Conservation (phyloP, 2,888 invertebrate species). For the Aspidiotus rigidus region DNA sequence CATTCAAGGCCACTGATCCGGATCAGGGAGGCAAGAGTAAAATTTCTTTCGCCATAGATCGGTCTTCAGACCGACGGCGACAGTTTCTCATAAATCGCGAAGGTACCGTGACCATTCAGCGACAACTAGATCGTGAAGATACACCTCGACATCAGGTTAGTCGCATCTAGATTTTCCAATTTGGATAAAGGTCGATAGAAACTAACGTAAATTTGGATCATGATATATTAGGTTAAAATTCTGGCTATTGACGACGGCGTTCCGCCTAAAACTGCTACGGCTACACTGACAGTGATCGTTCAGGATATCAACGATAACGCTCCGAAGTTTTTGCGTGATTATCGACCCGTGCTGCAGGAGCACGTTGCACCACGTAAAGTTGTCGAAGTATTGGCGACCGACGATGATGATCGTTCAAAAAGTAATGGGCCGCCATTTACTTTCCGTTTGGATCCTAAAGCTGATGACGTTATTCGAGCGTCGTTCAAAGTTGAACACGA, state of each 20-base stretch:
- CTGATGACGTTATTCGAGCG: conserved; percentile 83
- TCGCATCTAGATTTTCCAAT: not conserved
- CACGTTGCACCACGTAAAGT: conserved; percentile 85
- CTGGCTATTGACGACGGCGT: conserved; percentile 90
- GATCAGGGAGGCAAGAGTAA: conserved; percentile 91
- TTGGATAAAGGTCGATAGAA: not conserved
- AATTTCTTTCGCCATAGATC: conserved; percentile 83
- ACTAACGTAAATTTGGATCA: too few relatives aligned
- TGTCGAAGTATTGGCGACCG: conserved; percentile 84
- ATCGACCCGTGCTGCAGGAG: conserved; percentile 84
- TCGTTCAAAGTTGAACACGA: conserved; percentile 95
- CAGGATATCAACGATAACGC: conserved; percentile 94
- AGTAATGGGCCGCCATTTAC: conserved; percentile 96
- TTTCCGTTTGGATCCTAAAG: conserved; percentile 84
- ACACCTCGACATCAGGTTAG: conserved; percentile 77
- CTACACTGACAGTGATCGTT: conserved; percentile 85
- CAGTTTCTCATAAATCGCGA: conserved; percentile 92
- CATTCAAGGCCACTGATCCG: conserved; percentile 89
- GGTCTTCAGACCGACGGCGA: conserved; percentile 81
- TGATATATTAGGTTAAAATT: conserved; percentile 61
- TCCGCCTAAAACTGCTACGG: conserved; percentile 86
- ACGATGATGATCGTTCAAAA: conserved; percentile 86
- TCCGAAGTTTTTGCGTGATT: conserved; percentile 84
- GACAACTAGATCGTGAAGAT: conserved; percentile 85
- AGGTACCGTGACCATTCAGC: conserved; percentile 88